Evolutionary conservation across 1,140 invertebrate species (phyloP).

Genomic region (Diachasma alloeum): DNA sequence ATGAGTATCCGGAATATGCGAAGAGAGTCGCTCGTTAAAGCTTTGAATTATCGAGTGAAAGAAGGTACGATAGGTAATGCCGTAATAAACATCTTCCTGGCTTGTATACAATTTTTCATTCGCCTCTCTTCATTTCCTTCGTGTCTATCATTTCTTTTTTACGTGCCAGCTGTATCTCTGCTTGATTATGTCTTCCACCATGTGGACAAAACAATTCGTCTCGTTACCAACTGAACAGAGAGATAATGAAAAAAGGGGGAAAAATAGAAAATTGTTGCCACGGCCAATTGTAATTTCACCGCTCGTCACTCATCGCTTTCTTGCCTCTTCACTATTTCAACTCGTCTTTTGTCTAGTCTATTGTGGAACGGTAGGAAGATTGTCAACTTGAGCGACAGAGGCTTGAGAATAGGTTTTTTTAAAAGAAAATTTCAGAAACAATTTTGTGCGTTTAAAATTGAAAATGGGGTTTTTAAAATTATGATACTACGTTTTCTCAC

Average conservation of each 20-base stretch:
- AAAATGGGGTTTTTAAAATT: no score
- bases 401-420: no score
- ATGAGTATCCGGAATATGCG: not conserved
- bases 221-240: not conserved
- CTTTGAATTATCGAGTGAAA: not conserved
- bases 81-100: conserved; percentile 2
- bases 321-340: not conserved
- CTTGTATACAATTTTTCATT: not conserved
- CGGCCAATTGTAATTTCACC: conserved; percentile 21
- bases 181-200: not conserved
- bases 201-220: conserved; percentile 19
- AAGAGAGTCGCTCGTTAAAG: not conserved
- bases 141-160: not conserved
- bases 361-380: not conserved
- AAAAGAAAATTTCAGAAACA: no score
- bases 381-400: not conserved
- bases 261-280: conserved; percentile 12
- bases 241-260: not conserved
- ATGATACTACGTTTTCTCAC: no score
- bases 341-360: not conserved
- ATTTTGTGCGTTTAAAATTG: no score
- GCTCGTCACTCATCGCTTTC: conserved; percentile 3
- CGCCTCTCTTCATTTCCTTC: not conserved
- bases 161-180: not conserved
- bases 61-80: not conserved